Conservation (phyloP, 92 coral and sea anemone species). For the Parazoanthus swiftii region DNA sequence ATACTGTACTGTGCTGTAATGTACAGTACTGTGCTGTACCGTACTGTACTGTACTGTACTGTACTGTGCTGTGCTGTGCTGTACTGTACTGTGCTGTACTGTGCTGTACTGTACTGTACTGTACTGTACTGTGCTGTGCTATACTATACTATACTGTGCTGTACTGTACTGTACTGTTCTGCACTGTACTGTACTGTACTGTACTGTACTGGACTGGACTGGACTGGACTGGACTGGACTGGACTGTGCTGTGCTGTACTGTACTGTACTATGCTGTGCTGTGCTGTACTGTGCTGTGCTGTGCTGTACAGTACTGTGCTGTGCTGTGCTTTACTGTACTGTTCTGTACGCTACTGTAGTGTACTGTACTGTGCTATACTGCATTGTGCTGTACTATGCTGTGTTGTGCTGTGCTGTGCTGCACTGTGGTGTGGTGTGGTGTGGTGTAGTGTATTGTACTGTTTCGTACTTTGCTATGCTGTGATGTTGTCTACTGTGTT, state of each 20-base stretch:
- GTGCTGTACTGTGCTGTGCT: too few species aligned
- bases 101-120: not conserved
- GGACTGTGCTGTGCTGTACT: not conserved
- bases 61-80: not conserved
- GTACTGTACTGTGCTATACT: not conserved
- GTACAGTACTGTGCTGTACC: not conserved
- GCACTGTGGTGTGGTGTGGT: too few species aligned
- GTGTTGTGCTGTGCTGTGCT: not conserved
- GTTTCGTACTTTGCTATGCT: too few species aligned
- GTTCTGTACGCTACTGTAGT: too few species aligned
- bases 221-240: too few species aligned
- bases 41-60: not conserved
- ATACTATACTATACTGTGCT: not conserved
- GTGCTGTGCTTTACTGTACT: too few species aligned
- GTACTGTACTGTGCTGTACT: not conserved
- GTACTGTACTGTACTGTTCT: not conserved
- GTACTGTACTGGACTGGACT: not conserved
- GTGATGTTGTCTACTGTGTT: too few species aligned
- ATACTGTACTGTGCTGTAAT: not conserved
- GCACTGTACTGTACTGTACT: not conserved
- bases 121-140: not conserved
- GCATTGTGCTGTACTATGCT: not conserved
- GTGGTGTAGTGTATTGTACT: too few species aligned
- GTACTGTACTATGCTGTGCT: too few species aligned
- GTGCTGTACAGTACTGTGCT: too few species aligned